Conservation (phyloP, 2,113 vertebrate species). For the Chinchilla lanigera region DNA sequence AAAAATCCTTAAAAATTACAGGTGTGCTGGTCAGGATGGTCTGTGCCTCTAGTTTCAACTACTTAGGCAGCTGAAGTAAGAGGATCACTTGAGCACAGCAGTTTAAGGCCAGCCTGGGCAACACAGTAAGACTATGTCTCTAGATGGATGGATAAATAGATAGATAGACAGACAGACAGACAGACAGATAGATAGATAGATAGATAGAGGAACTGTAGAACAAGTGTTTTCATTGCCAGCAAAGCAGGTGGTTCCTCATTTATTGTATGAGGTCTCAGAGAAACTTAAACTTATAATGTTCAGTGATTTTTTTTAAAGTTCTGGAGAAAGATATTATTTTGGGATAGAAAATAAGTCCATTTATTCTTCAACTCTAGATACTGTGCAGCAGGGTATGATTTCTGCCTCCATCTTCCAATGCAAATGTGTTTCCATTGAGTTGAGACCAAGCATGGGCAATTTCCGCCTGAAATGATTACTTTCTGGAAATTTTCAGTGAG, state of each 20-base stretch:
- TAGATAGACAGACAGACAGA: neutral
- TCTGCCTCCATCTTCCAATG: constrained; percentile 44
- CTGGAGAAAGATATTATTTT: constrained; percentile 14
- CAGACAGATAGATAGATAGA: neutral
- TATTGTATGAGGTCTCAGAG: neutral
- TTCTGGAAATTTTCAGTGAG: constrained; percentile 70
- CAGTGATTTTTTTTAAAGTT: constrained; percentile 26
- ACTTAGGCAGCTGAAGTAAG: neutral
- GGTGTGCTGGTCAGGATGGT: neutral
- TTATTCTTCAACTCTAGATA: constrained; percentile 31
- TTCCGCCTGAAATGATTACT: constrained; percentile 68
- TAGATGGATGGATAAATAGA: neutral
- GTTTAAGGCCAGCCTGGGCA: neutral
- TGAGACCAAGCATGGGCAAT: constrained; percentile 59
- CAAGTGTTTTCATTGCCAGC: neutral
- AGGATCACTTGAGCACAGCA: neutral
- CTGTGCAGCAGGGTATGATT: neutral
- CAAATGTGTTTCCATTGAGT: constrained; percentile 53
- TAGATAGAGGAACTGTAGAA: neutral
- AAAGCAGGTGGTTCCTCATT: neutral
- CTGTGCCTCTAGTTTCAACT: too few species aligned
- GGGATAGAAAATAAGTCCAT: neutral
- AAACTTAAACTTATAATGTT: constrained; percentile 7
- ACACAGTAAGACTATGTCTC: neutral
- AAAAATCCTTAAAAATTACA: neutral